These are phyloP conservation scores for Macroglossus sobrinus DNA, from an alignment of 2,113 vertebrate genomes.

Conservation along the genomic window DNA sequence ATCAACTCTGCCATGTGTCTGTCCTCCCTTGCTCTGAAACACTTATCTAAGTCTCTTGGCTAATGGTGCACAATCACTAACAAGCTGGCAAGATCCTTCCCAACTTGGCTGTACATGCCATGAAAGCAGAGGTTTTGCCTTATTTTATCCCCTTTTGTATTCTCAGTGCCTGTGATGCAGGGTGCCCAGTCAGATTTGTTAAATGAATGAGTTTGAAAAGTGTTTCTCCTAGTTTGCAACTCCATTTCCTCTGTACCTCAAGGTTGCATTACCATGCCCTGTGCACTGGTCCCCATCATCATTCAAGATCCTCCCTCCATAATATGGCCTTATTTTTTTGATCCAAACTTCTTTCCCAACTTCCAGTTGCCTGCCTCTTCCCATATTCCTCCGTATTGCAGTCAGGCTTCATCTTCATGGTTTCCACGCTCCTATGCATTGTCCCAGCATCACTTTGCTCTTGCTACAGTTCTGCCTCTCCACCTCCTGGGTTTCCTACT, in stretches of 20 bases:
- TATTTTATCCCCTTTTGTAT: not conserved
- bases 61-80: not conserved
- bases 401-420: not conserved
- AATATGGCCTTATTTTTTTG: not conserved
- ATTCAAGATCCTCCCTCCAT: not conserved
- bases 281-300: not conserved
- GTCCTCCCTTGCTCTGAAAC: not conserved
- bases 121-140: not conserved
- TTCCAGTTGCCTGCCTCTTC: not conserved
- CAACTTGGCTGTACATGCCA: not conserved
- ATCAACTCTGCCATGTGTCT: not conserved
- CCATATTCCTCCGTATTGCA: rapidly evolving
- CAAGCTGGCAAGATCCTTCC: not conserved
- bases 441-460: not conserved
- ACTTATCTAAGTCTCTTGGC: not conserved
- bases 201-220: not conserved
- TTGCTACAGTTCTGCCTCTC: not conserved
- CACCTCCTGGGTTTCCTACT: not conserved
- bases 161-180: not conserved
- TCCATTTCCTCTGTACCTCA: not conserved
- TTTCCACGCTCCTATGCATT: rapidly evolving
- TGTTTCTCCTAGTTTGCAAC: not conserved
- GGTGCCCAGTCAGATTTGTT: not conserved
- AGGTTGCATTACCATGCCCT: not conserved
- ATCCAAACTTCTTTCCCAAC: not conserved